A percentile compares a stretch with the other conserved stretches of the same genome.
Conservation (phyloP, 2,888 invertebrate genomes). For the Eledone cirrhosa region DNA sequence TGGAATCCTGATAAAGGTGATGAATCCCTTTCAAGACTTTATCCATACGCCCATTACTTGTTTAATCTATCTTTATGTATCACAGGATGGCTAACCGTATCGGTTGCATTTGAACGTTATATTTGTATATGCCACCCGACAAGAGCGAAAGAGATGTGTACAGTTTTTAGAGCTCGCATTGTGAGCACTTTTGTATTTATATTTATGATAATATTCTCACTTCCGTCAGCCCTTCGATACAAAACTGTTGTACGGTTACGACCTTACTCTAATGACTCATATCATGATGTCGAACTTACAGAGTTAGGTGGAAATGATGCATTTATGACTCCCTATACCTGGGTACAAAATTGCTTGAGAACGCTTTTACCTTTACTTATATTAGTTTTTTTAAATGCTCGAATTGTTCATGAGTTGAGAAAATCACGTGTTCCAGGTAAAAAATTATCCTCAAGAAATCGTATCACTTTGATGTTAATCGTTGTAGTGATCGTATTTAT, state of each 20-base stretch:
- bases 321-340: constrained; percentile 59
- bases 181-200: constrained; percentile 57
- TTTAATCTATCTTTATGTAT: constrained; percentile 59
- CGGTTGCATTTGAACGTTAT: constrained; percentile 61
- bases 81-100: constrained; percentile 61
- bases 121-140: constrained; percentile 61
- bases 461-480: constrained; percentile 64
- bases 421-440: constrained; percentile 55
- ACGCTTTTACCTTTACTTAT: constrained; percentile 62
- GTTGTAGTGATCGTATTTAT: constrained; percentile 63
- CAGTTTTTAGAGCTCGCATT: constrained; percentile 49
- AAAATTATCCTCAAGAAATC: constrained; percentile 58
- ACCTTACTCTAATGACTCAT: constrained; percentile 42
- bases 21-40: constrained; percentile 48
- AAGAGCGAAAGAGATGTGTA: constrained; percentile 49
- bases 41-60: constrained; percentile 62
- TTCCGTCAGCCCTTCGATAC: constrained; percentile 61
- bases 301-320: constrained; percentile 51
- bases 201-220: constrained; percentile 55
- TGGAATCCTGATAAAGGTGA: constrained; percentile 42
- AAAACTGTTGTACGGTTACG: constrained; percentile 49
- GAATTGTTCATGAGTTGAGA: constrained; percentile 60
- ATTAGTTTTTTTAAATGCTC: constrained; percentile 57
- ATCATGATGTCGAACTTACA: constrained; percentile 49
- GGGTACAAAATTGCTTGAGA: constrained; percentile 60